Evolutionary conservation across 2,888 invertebrate genomes (phyloP).

Genomic region (Lasioglossum vierecki): DNA sequence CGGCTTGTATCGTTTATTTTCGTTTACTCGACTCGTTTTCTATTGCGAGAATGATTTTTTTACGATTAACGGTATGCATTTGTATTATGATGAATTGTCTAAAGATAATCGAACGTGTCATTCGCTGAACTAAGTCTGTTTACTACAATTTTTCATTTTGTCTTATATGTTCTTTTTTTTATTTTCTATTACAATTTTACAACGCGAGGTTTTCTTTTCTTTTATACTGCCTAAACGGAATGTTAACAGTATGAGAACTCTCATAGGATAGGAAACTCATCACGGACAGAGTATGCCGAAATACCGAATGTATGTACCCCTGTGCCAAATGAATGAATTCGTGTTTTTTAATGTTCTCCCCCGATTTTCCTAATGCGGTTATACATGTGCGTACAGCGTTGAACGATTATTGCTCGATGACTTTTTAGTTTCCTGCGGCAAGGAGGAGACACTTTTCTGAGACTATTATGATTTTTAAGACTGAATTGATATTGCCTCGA

Average conservation of each 20-base stretch:
- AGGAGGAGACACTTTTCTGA: conserved; percentile 50
- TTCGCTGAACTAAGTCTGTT: conserved; percentile 73
- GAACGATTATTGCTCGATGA: conserved; percentile 51
- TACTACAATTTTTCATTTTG: conserved; percentile 65
- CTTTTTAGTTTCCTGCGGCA: conserved; percentile 56
- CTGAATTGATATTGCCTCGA: conserved; percentile 69
- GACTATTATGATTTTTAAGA: conserved; percentile 70
- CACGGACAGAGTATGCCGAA: conserved; percentile 78
- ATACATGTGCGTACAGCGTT: conserved; percentile 38
- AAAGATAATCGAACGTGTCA: conserved; percentile 79
- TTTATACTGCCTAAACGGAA: conserved; percentile 69
- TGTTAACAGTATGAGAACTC: conserved; percentile 70
- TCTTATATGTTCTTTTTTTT: conserved; percentile 46
- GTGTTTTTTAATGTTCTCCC: conserved; percentile 41
- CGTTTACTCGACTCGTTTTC: conserved; percentile 16
- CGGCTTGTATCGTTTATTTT: conserved; percentile 5
- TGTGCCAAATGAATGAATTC: conserved; percentile 80
- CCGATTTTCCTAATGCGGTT: conserved; percentile 38
- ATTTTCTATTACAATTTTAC: conserved; percentile 57
- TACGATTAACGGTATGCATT: conserved; percentile 29
- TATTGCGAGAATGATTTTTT: conserved; percentile 22
- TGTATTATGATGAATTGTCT: conserved; percentile 35
- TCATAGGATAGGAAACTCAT: conserved; percentile 77
- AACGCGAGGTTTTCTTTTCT: conserved; percentile 55
- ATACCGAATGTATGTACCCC: conserved; percentile 75